These are phyloP conservation scores for Erythrocebus patas DNA, from an alignment of 2,113 vertebrate genomes.

Conservation along the genomic window DNA sequence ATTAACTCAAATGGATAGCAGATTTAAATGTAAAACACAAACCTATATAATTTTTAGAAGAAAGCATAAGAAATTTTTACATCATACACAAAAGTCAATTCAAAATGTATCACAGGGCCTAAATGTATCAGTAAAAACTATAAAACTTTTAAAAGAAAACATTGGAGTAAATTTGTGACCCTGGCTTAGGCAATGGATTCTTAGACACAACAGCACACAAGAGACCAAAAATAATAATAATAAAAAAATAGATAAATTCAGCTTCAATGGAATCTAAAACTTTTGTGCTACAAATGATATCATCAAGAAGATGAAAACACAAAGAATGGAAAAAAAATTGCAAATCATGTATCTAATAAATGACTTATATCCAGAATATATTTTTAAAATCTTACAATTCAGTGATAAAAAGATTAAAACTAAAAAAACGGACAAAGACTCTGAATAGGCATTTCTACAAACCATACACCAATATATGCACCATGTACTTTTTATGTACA, in stretches of 20 bases:
- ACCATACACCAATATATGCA: not conserved
- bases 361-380: not conserved
- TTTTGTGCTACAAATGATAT: not conserved
- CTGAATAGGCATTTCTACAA: not conserved
- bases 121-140: not conserved
- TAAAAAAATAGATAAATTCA: not conserved
- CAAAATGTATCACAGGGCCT: not conserved
- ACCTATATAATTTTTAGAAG: not conserved
- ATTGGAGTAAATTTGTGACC: not conserved
- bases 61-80: not conserved
- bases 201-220: not conserved
- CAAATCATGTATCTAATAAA: not conserved
- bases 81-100: not conserved
- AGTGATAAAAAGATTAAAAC: constrained; percentile 33
- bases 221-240: not conserved
- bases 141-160: not conserved
- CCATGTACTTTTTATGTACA: not conserved
- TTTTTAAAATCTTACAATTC: not conserved
- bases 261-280: not conserved
- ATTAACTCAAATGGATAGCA: not conserved
- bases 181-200: not conserved
- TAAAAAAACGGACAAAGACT: constrained; percentile 8
- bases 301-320: constrained; percentile 33
- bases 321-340: constrained; percentile 19
- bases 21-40: not conserved